These are phyloP conservation scores for Phalanger gymnotis DNA, from an alignment of 2,797 vertebrate genomes.

Conservation along the genomic window DNA sequence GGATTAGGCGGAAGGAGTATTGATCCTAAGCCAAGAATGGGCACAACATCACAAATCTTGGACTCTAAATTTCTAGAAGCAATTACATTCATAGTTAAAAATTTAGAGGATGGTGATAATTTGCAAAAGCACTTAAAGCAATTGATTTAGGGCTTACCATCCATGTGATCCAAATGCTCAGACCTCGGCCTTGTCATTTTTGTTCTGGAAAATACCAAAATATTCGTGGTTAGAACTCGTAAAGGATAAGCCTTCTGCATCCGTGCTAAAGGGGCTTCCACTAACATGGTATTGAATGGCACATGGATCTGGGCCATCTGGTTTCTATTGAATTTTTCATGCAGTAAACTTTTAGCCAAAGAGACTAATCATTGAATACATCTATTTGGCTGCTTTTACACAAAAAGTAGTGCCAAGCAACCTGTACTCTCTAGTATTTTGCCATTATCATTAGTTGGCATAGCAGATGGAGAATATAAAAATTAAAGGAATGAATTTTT, in stretches of 20 bases:
- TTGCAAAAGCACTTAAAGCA: neutral
- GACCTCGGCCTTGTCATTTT: neutral
- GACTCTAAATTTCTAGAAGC: constrained; percentile 18
- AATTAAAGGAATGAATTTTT: neutral
- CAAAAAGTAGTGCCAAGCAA: neutral
- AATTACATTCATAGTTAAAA: constrained; percentile 19
- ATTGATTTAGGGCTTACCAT: neutral
- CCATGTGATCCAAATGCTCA: neutral
- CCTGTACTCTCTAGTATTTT: neutral
- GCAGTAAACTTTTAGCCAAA: neutral
- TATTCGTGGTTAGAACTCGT: neutral
- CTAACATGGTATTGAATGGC: neutral
- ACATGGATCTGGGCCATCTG: neutral
- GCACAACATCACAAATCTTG: neutral
- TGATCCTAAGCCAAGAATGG: constrained; percentile 22
- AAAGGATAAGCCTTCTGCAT: neutral
- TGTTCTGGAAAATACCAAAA: neutral
- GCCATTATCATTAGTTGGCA: neutral
- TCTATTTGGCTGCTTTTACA: neutral
- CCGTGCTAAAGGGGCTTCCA: neutral
- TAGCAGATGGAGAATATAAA: neutral
- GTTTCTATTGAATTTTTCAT: neutral
- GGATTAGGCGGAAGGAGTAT: constrained; percentile 41
- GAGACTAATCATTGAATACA: neutral
- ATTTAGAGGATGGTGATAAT: neutral